Evolutionary conservation across 2,797 vertebrate genomes (phyloP).

Genomic region (Smutsia temminckii): DNA sequence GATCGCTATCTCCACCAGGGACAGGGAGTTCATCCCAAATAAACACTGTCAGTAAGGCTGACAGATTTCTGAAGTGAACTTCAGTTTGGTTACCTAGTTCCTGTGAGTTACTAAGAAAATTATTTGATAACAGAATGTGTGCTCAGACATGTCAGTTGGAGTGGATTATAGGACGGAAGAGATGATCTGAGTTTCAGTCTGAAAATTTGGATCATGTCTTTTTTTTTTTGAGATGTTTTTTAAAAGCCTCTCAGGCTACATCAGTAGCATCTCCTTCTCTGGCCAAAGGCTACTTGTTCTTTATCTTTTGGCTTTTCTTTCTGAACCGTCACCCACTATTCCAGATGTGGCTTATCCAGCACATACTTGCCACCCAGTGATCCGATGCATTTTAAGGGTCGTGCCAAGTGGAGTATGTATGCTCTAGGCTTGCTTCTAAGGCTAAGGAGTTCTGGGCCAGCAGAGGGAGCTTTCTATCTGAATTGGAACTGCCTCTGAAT

Average conservation of each 20-base stretch:
- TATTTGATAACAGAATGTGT: neutral
- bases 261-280: neutral
- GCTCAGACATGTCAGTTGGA: neutral
- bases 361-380: accelerated
- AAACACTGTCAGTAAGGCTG: neutral
- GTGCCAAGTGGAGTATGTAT: too few species aligned
- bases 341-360: neutral
- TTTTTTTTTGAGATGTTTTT: neutral
- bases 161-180: neutral
- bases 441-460: constrained; percentile 60
- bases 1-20: neutral
- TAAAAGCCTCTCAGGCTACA: neutral
- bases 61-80: neutral
- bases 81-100: constrained; percentile 6
- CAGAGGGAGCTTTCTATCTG: constrained; percentile 83
- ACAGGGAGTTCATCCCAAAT: neutral
- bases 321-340: neutral
- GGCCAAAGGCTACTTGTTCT: neutral
- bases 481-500: constrained; percentile 51
- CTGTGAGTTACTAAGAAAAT: neutral
- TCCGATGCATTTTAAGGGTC: neutral
- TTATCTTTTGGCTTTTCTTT: neutral
- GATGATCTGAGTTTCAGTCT: neutral
- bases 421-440: too few species aligned
- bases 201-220: neutral